Conservation (phyloP, 1,140 invertebrate genomes). For the Bradysia coprophila region DNA sequence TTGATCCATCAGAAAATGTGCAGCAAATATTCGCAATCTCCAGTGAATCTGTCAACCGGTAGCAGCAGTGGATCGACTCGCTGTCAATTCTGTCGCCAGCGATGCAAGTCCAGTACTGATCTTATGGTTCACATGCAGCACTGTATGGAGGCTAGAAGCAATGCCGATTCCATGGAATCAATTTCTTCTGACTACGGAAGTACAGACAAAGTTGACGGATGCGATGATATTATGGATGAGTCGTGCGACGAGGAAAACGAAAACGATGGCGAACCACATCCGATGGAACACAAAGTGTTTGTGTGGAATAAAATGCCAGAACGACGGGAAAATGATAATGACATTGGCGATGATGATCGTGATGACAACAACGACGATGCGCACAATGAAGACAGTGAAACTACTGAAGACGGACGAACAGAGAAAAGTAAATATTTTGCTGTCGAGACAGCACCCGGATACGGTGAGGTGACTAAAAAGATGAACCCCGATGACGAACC, state of each 20-base stretch:
- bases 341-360: constrained; percentile 4
- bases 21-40: constrained; percentile 28
- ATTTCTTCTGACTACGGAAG: constrained; percentile 15
- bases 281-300: constrained; percentile 57
- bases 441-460: constrained; percentile 29
- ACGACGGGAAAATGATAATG: constrained; percentile 1
- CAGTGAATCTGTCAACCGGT: constrained; percentile 14
- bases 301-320: constrained; percentile 42
- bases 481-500: constrained; percentile 22
- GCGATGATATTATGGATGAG: constrained; percentile 16
- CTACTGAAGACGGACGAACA: constrained; percentile 1
- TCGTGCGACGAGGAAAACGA: constrained; percentile 11
- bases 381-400: constrained; percentile 4
- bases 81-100: constrained; percentile 66
- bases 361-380: constrained; percentile 6
- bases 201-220: constrained; percentile 16
- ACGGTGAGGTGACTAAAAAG: constrained; percentile 29
- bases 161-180: constrained; percentile 21
- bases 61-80: constrained; percentile 45
- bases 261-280: constrained; percentile 32
- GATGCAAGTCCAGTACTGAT: constrained; percentile 64
- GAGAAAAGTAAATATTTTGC: constrained; percentile 24
- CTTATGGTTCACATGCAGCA: constrained; percentile 50
- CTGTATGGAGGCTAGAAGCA: constrained; percentile 34
- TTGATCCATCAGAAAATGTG: constrained; percentile 54